Percentiles rank a stretch among this genome's conserved stretches.
Evolutionary conservation across 37 sponge, comb jelly and placozoan genomes (phyloP).

Genomic region (Axinella damicornis): DNA sequence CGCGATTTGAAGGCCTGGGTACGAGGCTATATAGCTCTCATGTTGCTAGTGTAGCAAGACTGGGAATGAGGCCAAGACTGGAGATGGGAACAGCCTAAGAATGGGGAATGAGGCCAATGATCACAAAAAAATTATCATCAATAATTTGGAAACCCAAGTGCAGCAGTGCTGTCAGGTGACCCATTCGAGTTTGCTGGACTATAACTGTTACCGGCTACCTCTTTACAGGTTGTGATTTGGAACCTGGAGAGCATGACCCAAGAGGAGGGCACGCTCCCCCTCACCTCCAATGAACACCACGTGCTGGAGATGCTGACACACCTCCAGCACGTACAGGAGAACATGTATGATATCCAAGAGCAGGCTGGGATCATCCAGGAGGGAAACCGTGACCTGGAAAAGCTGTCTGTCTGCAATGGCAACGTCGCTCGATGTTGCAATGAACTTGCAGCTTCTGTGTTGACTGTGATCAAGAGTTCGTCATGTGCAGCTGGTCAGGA

Average conservation of each 20-base stretch:
- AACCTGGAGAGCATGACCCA: neutral
- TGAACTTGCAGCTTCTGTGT: slow-evolving; percentile 42
- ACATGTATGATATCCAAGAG: neutral
- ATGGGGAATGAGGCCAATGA: no score
- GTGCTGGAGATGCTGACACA: slow-evolving; percentile 16
- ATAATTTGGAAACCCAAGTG: no score
- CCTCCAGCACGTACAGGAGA: neutral
- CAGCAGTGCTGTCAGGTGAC: no score
- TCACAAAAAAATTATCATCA: no score
- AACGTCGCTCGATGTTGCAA: slow-evolving; percentile 26
- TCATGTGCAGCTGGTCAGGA: neutral
- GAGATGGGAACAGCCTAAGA: no score
- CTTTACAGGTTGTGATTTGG: slow-evolving; percentile 1
- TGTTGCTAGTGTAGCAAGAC: no score
- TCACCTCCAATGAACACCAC: slow-evolving; percentile 2
- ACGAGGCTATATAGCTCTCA: no score
- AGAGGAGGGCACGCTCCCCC: slow-evolving; percentile 45
- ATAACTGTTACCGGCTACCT: no score
- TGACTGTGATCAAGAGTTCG: slow-evolving; percentile 29
- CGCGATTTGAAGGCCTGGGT: no score
- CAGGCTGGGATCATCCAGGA: neutral
- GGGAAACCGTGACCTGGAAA: neutral
- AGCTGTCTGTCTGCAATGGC: neutral
- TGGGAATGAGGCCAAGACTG: no score
- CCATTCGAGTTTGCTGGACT: no score